These are phyloP conservation scores for Mimachlamys varia DNA, from an alignment of 2,888 invertebrate genomes.

Conservation along the genomic window DNA sequence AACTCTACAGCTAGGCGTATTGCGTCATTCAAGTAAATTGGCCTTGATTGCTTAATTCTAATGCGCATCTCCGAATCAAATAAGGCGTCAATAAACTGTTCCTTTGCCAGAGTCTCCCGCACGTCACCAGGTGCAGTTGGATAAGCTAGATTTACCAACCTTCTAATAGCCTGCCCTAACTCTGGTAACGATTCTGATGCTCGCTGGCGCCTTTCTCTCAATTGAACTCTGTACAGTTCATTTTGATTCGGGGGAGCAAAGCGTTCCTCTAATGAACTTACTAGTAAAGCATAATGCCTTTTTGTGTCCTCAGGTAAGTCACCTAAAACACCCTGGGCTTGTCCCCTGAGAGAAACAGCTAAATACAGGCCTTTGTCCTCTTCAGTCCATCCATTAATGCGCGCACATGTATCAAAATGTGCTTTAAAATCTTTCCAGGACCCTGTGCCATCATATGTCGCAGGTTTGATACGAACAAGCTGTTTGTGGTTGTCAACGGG, in stretches of 20 bases:
- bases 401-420: conserved; percentile 44
- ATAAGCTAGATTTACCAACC: conserved; percentile 35
- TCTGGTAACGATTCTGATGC: background rate
- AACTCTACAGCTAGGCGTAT: conserved; percentile 44
- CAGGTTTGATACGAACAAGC: conserved; percentile 39
- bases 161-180: conserved; percentile 32
- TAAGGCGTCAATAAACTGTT: conserved; percentile 50
- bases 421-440: conserved; percentile 45
- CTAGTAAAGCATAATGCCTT: background rate
- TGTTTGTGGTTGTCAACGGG: no score
- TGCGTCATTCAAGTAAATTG: conserved; percentile 46
- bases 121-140: conserved; percentile 37
- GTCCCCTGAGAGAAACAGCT: conserved; percentile 36
- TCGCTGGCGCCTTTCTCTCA: background rate
- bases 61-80: conserved; percentile 43
- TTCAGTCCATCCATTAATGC: conserved; percentile 38
- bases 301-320: conserved; percentile 37
- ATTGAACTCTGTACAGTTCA: conserved; percentile 38
- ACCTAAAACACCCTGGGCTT: background rate
- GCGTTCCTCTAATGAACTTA: conserved; percentile 37
- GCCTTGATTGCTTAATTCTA: conserved; percentile 42
- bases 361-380: conserved; percentile 38
- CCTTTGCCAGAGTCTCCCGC: conserved; percentile 44
- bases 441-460: conserved; percentile 45
- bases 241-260: conserved; percentile 45